These are phyloP conservation scores for Xestia xanthographa DNA, from an alignment of 2,888 invertebrate genomes.

Conservation along the genomic window DNA sequence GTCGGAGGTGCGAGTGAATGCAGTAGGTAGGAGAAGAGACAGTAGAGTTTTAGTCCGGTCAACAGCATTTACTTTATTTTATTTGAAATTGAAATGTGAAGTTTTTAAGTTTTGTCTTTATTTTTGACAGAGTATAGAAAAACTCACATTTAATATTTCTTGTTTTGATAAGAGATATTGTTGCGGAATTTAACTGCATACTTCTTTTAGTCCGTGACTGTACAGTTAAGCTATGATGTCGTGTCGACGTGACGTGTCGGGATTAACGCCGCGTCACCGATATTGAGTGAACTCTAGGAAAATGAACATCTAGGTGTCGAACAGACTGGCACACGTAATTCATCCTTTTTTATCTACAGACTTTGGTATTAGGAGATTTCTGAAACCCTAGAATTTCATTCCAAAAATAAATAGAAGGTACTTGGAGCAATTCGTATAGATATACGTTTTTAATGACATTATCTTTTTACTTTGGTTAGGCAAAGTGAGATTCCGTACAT, in stretches of 20 bases:
- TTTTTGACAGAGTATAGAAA: too few relatives aligned
- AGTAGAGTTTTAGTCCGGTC: too few relatives aligned
- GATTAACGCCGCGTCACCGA: constrained; percentile 25
- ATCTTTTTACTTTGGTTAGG: neutral
- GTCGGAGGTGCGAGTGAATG: too few relatives aligned
- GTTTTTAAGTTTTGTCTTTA: too few relatives aligned
- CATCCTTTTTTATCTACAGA: neutral
- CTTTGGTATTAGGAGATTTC: neutral
- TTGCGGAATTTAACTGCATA: neutral
- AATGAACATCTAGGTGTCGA: neutral
- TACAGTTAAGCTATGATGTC: constrained; percentile 20
- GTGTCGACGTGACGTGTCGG: constrained; percentile 8
- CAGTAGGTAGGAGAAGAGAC: too few relatives aligned
- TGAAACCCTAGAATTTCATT: neutral
- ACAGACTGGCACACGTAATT: neutral
- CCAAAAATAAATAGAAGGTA: neutral
- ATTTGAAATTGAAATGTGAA: too few relatives aligned
- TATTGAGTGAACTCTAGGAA: constrained; percentile 40
- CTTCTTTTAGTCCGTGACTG: constrained; percentile 8
- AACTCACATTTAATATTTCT: too few relatives aligned
- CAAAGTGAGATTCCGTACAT: too few relatives aligned
- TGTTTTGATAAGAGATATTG: neutral
- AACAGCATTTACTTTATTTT: too few relatives aligned
- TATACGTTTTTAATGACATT: neutral
- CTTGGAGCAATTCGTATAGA: neutral